phyloP scores from a whole-genome alignment of 2,113 vertebrate genomes.

The Rattus rattus region DNA sequence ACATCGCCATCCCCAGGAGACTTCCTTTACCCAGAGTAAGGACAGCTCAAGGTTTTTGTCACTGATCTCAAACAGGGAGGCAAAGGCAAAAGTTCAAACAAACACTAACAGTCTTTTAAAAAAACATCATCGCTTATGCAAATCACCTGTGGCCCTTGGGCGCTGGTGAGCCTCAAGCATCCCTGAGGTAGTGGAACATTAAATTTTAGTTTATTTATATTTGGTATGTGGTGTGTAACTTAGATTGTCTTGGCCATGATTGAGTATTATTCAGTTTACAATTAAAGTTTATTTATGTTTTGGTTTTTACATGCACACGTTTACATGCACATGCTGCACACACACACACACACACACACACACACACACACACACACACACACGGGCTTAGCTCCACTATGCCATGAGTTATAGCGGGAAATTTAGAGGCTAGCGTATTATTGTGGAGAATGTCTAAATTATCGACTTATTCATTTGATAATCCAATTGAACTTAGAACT shows the following conservation, averaged over 20 bases:
- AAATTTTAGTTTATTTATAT: slow-evolving; percentile 14
- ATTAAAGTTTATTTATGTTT: background rate
- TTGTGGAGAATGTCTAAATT: background rate
- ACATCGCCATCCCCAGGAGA: background rate
- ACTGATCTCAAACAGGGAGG: slow-evolving; percentile 13
- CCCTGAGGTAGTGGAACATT: background rate
- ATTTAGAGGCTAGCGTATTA: background rate
- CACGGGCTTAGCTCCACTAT: background rate
- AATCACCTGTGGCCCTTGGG: slow-evolving; percentile 48
- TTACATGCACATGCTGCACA: background rate
- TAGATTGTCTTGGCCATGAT: slow-evolving; percentile 3
- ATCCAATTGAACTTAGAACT: background rate
- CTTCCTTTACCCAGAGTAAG: slow-evolving; percentile 24
- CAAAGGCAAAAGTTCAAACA: slow-evolving; percentile 65
- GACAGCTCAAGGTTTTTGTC: slow-evolving; percentile 27
- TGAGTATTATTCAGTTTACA: slow-evolving; percentile 16
- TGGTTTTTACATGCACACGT: background rate
- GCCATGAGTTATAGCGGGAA: background rate
- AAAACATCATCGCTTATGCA: slow-evolving; percentile 63
- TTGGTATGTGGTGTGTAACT: background rate
- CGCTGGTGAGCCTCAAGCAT: slow-evolving; percentile 3
- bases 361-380: background rate
- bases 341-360: background rate
- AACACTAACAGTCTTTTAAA: slow-evolving; percentile 55
- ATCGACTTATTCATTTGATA: background rate